These are phyloP conservation scores for Apogon hyalosoma DNA, from an alignment of 2,797 vertebrate genomes.

Conservation along the genomic window DNA sequence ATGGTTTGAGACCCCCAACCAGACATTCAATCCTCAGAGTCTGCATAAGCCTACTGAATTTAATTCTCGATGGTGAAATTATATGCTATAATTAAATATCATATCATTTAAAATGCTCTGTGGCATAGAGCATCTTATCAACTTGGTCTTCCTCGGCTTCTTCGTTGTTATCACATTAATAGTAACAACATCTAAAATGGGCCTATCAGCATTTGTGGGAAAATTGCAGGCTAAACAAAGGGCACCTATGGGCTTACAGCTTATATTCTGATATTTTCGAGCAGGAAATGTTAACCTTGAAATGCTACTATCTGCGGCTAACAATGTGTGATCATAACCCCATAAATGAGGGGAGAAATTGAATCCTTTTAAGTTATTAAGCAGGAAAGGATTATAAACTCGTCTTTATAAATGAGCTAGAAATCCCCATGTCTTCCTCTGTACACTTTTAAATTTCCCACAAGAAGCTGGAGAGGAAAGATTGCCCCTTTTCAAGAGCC, in stretches of 20 bases:
- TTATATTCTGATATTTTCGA: conserved; percentile 71
- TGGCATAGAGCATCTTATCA: conserved; percentile 69
- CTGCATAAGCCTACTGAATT: conserved; percentile 68
- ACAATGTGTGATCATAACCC: conserved; percentile 82
- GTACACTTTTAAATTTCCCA: conserved; percentile 84
- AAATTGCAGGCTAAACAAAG: conserved; percentile 66
- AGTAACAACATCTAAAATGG: conserved; percentile 72
- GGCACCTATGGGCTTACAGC: conserved; percentile 75
- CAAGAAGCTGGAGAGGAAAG: conserved; percentile 84
- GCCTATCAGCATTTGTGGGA: conserved; percentile 60
- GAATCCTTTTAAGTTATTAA: conserved; percentile 87
- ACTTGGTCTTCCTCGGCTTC: conserved; percentile 54
- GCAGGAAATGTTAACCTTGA: conserved; percentile 81
- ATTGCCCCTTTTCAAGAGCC: conserved; percentile 82
- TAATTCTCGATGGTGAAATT: conserved; percentile 76
- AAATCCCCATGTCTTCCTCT: conserved; percentile 85
- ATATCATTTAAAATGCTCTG: conserved; percentile 60
- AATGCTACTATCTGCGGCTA: conserved; percentile 77
- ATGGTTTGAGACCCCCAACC: conserved; percentile 78
- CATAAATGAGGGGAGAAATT: conserved; percentile 82
- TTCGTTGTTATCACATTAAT: conserved; percentile 73
- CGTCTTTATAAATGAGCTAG: conserved; percentile 85
- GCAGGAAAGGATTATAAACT: conserved; percentile 86
- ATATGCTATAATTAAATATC: conserved; percentile 79
- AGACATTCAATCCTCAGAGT: conserved; percentile 71